These are phyloP conservation scores for Tympanoctomys barrerae DNA, from an alignment of 2,797 vertebrate genomes.

Conservation along the genomic window DNA sequence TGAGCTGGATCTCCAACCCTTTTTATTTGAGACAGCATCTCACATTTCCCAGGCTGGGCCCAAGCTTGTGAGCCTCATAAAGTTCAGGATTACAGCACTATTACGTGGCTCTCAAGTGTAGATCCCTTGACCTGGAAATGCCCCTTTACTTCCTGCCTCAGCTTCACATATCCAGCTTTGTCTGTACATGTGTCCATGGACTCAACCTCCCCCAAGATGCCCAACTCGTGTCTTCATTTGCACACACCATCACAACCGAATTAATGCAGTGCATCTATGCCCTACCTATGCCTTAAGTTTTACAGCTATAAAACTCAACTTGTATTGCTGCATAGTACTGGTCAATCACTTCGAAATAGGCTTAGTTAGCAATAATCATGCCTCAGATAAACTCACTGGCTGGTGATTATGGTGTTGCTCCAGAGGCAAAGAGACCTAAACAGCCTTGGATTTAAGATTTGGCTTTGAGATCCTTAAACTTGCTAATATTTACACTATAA, in stretches of 20 bases:
- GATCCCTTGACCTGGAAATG: neutral
- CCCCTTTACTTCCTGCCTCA: neutral
- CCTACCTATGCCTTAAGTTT: neutral
- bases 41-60: neutral
- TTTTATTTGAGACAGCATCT: neutral
- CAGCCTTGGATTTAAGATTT: conserved; percentile 4
- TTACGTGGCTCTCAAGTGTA: neutral
- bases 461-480: conserved; percentile 40
- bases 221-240: neutral
- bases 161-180: neutral
- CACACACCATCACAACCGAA: neutral
- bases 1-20: neutral
- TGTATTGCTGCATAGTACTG: neutral
- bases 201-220: neutral
- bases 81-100: neutral
- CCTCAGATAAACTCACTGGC: neutral
- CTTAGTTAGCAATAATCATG: neutral
- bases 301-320: neutral
- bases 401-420: neutral
- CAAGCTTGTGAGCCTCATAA: neutral
- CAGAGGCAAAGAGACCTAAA: neutral
- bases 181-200: neutral
- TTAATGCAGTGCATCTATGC: neutral
- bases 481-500: neutral
- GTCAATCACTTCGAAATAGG: neutral